Evolutionary conservation across 2,888 invertebrate genomes (phyloP).

Genomic region (Drosophila infuscata): DNA sequence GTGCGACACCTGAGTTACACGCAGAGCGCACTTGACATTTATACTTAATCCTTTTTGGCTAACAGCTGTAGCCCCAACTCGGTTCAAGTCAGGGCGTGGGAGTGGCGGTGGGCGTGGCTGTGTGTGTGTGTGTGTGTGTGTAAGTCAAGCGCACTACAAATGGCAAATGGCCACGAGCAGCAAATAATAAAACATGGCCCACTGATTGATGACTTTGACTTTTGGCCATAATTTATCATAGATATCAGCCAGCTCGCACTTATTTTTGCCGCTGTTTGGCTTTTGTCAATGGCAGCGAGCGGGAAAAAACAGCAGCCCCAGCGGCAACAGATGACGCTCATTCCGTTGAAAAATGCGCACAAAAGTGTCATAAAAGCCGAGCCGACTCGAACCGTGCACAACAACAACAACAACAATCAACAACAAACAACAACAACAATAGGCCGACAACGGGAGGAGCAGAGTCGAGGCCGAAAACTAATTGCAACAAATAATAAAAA

Average conservation of each 20-base stretch:
- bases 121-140: neutral
- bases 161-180: constrained; percentile 70
- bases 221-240: constrained; percentile 81
- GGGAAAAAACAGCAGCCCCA: constrained; percentile 31
- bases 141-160: constrained; percentile 31
- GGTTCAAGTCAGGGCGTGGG: neutral
- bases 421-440: constrained; percentile 5
- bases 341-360: constrained; percentile 75
- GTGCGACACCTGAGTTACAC: constrained; percentile 83
- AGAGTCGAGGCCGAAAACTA: constrained; percentile 66
- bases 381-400: constrained; percentile 8
- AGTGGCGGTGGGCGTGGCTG: neutral
- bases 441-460: constrained; percentile 15
- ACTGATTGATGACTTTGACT: constrained; percentile 80
- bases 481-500: constrained; percentile 81
- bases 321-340: constrained; percentile 79
- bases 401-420: neutral
- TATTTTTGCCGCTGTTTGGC: constrained; percentile 40
- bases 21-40: constrained; percentile 62
- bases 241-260: constrained; percentile 60
- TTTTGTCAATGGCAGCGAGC: constrained; percentile 60
- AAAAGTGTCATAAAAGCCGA: constrained; percentile 76
- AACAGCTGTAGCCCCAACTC: constrained; percentile 23
- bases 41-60: constrained; percentile 71
- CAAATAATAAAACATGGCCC: constrained; percentile 78